Percentiles rank a stretch among this genome's conserved stretches.
Conservation (phyloP, 2,888 invertebrate genomes). For the Minunthozetes semirufus region DNA sequence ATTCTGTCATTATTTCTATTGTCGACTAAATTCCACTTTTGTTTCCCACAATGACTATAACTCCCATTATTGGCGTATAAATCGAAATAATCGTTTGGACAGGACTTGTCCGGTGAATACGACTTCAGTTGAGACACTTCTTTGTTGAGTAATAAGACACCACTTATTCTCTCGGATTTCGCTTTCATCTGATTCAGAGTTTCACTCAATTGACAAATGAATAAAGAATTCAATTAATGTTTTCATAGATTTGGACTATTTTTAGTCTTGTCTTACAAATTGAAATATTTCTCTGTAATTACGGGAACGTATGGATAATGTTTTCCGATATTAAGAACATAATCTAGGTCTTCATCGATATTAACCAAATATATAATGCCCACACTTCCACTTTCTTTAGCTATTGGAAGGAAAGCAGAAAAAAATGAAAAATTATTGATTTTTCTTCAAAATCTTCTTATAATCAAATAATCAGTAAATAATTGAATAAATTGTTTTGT, state of each 20-base stretch:
- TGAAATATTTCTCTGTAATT: constrained; percentile 14
- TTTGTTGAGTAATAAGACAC: constrained; percentile 13
- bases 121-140: neutral
- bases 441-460: no score
- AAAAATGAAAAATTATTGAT: neutral
- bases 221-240: neutral
- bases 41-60: constrained; percentile 23
- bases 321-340: neutral
- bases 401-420: neutral
- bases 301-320: constrained; percentile 9
- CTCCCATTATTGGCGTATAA: constrained; percentile 17
- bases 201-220: neutral
- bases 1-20: neutral
- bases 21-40: constrained; percentile 15
- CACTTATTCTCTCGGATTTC: constrained; percentile 17
- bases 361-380: neutral
- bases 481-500: neutral
- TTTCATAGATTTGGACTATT: neutral
- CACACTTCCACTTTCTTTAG: constrained; percentile 14
- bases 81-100: constrained; percentile 28
- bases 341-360: neutral
- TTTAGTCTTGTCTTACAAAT: constrained; percentile 4
- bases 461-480: no score
- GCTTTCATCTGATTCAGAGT: neutral
- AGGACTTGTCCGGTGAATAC: constrained; percentile 32